Conservation (phyloP, 2,888 invertebrate genomes). For the Poecilobothrus nobilitatus region DNA sequence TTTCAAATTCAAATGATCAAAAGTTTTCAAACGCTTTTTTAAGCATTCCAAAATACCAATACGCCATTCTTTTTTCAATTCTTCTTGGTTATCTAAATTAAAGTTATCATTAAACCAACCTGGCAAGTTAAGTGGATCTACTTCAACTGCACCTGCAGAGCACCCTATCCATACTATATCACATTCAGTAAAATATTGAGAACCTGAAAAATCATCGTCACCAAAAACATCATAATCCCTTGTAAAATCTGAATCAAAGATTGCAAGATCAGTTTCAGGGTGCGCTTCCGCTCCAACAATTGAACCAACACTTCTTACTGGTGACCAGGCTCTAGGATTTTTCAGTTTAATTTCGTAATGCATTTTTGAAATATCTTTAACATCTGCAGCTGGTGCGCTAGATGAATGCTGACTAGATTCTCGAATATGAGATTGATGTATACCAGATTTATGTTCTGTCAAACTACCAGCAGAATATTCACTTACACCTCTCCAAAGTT, state of each 20-base stretch:
- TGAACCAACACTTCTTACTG: conserved; percentile 78
- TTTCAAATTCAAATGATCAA: conserved; percentile 47
- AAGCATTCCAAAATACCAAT: conserved; percentile 61
- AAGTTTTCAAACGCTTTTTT: conserved; percentile 48
- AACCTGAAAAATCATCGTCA: conserved; percentile 58
- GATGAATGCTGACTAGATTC: conserved; percentile 34
- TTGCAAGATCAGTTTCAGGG: conserved; percentile 73
- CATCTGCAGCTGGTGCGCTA: conserved; percentile 40
- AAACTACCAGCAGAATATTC: conserved; percentile 42
- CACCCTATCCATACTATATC: conserved; percentile 75
- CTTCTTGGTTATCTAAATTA: conserved; percentile 48
- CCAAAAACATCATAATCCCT: conserved; percentile 70
- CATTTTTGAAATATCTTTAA: conserved; percentile 53
- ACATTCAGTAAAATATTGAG: conserved; percentile 69
- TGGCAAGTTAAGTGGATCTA: conserved; percentile 65
- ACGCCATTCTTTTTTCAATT: conserved; percentile 67
- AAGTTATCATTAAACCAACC: conserved; percentile 65
- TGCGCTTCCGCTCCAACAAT: conserved; percentile 77
- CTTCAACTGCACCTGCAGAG: conserved; percentile 67
- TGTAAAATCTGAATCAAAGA: conserved; percentile 63
- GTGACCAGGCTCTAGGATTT: conserved; percentile 79
- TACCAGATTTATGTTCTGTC: conserved; percentile 38
- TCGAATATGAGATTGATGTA: conserved; percentile 33
- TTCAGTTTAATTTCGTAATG: conserved; percentile 64
- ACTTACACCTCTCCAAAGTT: conserved; percentile 37